Evolutionary conservation across 1,140 invertebrate genomes (phyloP).

Genomic region (Sminthurides bifidus): DNA sequence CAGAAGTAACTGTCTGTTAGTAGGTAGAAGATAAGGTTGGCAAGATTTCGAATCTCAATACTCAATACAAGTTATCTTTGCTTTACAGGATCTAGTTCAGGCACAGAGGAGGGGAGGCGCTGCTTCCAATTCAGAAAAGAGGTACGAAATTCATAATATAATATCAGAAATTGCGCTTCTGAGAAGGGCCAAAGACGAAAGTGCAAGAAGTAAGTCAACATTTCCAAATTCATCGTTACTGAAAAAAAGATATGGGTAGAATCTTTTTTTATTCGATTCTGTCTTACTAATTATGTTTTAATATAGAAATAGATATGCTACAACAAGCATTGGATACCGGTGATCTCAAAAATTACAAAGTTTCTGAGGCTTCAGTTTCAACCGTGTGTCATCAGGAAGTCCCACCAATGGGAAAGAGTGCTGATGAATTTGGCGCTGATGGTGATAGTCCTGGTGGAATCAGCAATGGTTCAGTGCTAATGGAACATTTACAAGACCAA

Average conservation of each 20-base stretch:
- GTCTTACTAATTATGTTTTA: no score
- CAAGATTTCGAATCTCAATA: no score
- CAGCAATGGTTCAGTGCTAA: not conserved
- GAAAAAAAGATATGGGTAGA: no score
- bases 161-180: constrained; percentile 11
- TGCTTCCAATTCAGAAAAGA: constrained; percentile 8
- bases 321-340: constrained; percentile 1
- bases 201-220: constrained; percentile 1
- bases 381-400: not conserved
- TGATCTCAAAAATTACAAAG: no score
- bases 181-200: constrained; percentile 13
- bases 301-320: constrained; percentile 12
- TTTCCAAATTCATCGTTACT: no score
- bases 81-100: no score
- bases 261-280: no score
- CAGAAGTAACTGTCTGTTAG: no score
- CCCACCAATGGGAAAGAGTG: not conserved
- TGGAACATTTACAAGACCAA: not conserved
- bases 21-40: no score
- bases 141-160: constrained; percentile 7
- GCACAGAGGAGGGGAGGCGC: no score
- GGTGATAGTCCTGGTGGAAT: not conserved
- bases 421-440: not conserved
- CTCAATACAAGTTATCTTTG: no score
- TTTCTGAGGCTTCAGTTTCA: not conserved